Conservation (phyloP, 2,888 invertebrate genomes). For the Dynastes tityus region DNA sequence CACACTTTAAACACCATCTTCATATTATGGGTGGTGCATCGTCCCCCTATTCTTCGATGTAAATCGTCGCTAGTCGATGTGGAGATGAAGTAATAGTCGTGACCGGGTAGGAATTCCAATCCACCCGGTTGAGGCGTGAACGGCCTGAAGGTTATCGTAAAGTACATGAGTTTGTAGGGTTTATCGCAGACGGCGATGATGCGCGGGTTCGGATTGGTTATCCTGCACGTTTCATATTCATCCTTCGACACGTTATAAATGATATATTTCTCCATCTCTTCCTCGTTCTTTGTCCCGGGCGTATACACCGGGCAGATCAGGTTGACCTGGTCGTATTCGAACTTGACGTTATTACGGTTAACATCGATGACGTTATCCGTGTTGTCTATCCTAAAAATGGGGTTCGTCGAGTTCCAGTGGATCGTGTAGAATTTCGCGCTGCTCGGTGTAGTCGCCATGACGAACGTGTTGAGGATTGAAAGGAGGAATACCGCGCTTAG, state of each 20-base stretch:
- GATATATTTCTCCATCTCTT: constrained; percentile 95
- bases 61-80: constrained; percentile 94
- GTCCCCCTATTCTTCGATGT: constrained; percentile 92
- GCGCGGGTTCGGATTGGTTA: constrained; percentile 93
- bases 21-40: constrained; percentile 95
- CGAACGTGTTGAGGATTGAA: constrained; percentile 63
- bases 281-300: constrained; percentile 88
- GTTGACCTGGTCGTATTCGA: constrained; percentile 96
- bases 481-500: constrained; percentile 63
- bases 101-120: constrained; percentile 93
- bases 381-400: constrained; percentile 93
- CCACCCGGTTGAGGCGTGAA: constrained; percentile 97
- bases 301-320: constrained; percentile 95
- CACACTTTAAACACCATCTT: constrained; percentile 91
- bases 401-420: constrained; percentile 71
- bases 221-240: constrained; percentile 96
- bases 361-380: constrained; percentile 97
- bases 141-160: constrained; percentile 96
- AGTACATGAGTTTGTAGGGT: constrained; percentile 94
- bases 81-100: constrained; percentile 94
- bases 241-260: constrained; percentile 98
- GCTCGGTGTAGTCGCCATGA: constrained; percentile 67
- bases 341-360: constrained; percentile 90
- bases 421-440: constrained; percentile 70
- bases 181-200: constrained; percentile 97